Evolutionary conservation across 2,888 invertebrate genomes (phyloP), one percentile per base, ranked within the genome.

Genomic region (Pogonocherus hispidulus): DNA sequence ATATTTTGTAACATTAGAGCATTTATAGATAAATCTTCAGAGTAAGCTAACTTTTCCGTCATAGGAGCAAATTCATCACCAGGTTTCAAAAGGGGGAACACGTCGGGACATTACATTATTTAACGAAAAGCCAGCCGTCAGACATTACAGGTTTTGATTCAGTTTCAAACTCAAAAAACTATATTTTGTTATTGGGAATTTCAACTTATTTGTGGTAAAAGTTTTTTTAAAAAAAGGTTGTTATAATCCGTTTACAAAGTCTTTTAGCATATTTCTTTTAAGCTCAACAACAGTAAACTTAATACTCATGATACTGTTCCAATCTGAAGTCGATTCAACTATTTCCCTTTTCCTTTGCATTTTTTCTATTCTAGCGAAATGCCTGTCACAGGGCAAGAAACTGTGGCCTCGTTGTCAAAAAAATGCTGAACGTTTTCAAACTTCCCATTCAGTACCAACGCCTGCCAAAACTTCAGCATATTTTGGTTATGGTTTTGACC

Each of bases 381-480:
- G 37, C 37, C 37, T 37, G n/a, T 37, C 37, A 37, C 37, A 37
- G 8, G 11, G 37, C 37, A 37, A 37, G 37, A 37, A 37, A 37
- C 9, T 37, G 37, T 37, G 37, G 37, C 11, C 37, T 9, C 37
- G 37, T 37, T 37, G 37, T 37, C 2, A 11, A 37, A 37, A 37
- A 37, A 37, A 37, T 37, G 37, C 37, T 37, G 37, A 37, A 37
- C 37, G 11, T 37, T 37, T 37, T 37, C 37, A 37, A 37, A 37
- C 6, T n/a, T 11, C n/a, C 37, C 37, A 37, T 37, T 37, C 37
- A 37, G 37, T 37, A 37, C 37, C 37, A 37, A 37, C n/a, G 37
- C 37, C 37, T 37, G 37, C 37, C 37, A 37, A 37, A 37, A 37
- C 37, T 37, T 37, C 37, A 37, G 37, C 37, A 37, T 37, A 37